These are phyloP conservation scores for Calliopum simillimum DNA, from an alignment of 2,888 invertebrate genomes.

Conservation along the genomic window DNA sequence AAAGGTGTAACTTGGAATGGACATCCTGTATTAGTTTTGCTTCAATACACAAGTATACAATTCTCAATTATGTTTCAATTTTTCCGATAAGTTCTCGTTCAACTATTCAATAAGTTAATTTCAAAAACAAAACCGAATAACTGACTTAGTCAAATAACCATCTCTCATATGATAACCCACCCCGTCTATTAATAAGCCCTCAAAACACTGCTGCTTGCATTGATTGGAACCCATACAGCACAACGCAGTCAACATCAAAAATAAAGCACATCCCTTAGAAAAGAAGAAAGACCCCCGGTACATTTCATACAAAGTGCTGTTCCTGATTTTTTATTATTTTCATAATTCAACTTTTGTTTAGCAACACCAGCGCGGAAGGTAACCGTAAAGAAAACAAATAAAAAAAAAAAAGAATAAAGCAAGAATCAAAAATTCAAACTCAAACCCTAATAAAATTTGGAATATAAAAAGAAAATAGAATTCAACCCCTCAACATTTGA, in stretches of 20 bases:
- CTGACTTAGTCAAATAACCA: not conserved
- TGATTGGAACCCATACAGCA: too few species aligned
- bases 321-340: slow-evolving; percentile 29
- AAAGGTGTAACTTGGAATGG: too few species aligned
- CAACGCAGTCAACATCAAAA: too few species aligned
- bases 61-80: too few species aligned
- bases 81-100: too few species aligned
- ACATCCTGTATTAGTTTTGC: too few species aligned
- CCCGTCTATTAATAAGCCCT: not conserved
- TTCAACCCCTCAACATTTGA: slow-evolving; percentile 10
- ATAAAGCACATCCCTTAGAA: too few species aligned
- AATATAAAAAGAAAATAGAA: not conserved
- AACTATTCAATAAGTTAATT: too few species aligned
- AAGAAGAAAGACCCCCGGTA: not conserved
- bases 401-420: not conserved
- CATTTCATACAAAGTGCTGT: not conserved
- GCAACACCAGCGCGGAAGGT: slow-evolving; percentile 30
- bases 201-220: not conserved
- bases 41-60: too few species aligned
- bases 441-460: slow-evolving; percentile 6
- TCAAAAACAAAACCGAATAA: too few species aligned
- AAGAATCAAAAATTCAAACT: slow-evolving; percentile 4
- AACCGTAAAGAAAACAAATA: slow-evolving; percentile 2
- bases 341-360: slow-evolving; percentile 37
- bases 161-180: not conserved